Conservation (phyloP, 2,888 invertebrate species). For the Chesias legatella region DNA sequence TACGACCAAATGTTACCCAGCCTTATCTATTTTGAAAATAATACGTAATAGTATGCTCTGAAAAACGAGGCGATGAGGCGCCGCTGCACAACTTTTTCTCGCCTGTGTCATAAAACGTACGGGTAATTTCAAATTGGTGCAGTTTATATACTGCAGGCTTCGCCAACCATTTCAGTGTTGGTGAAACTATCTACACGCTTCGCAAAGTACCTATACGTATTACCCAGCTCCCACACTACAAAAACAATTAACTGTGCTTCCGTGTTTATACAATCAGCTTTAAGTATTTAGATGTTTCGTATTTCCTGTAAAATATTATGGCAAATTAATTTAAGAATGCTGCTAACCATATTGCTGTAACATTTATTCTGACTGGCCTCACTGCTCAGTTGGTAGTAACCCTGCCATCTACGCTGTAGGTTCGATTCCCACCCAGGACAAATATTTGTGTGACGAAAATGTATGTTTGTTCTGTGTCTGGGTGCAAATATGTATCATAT, state of each 20-base stretch:
- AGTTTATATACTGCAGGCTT: conserved; percentile 59
- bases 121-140: conserved; percentile 61
- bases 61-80: conserved; percentile 44
- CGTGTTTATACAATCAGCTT: background rate
- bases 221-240: conserved; percentile 25
- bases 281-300: no score
- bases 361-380: no score
- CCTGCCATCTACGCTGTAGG: no score
- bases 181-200: conserved; percentile 34
- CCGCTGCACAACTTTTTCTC: conserved; percentile 51
- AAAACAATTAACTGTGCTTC: conserved; percentile 20
- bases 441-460: no score
- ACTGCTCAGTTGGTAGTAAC: no score
- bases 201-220: conserved; percentile 29
- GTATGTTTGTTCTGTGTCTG: no score
- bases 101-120: conserved; percentile 61
- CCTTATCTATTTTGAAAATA: conserved; percentile 29
- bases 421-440: no score
- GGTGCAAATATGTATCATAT: no score
- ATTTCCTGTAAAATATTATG: no score
- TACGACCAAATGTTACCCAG: conserved; percentile 19
- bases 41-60: conserved; percentile 35
- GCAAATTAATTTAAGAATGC: no score
- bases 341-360: no score
- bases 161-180: conserved; percentile 46